Evolutionary conservation across 35 echinoderm and acorn worm genomes (phyloP), one percentile per base, ranked within the genome.

Genomic region (Ptychodera flava): DNA sequence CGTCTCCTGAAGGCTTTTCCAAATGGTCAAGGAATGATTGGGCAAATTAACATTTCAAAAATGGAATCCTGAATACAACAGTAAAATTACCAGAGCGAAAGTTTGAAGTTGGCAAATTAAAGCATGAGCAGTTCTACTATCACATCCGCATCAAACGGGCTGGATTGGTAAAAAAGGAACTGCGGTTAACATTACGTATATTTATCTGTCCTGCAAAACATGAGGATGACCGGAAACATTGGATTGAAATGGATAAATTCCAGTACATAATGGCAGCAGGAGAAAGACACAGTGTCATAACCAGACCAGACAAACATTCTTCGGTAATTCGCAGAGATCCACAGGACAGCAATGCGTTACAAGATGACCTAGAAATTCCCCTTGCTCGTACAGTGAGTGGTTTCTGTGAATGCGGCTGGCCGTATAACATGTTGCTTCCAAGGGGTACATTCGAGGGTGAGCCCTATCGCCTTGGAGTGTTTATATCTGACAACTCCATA

Each of bases 391-490:
- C 82, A 35, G 35, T 36, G 10, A 83, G 37, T 14, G 37, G 92
- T 12, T 93, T 89, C 85, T 93, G 92, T 38, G 85, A 87, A 35
- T 93, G 92, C 45, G 92, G 92, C 78, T 93, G 78, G 92, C 92
- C 92, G 16, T 28, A 82, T 64, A 77, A 93, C 85, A 77, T 93
- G 37, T 78, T 93, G 29, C 78, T 93, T 31, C 92, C 92, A 33
- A 33, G 88, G 14, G 92, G 92, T 1, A 93, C 92, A 78, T 38
- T 2, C 14, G 30, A 6, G 1, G 92, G 88, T 2, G 89, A 89
- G 88, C 31, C 1, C 0, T 93, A 89, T 90, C 87, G 89, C 35
- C 92, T 93, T 32, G 89, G 87, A 36, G 88, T 93, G 34, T 87
- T 93, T 87, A 79, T 85, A 29, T 89, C 92, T 34, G 88, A 93